Base-by-base conservation (phyloP, 1,140 invertebrate species). In the Acromyrmex charruanus region DNA sequence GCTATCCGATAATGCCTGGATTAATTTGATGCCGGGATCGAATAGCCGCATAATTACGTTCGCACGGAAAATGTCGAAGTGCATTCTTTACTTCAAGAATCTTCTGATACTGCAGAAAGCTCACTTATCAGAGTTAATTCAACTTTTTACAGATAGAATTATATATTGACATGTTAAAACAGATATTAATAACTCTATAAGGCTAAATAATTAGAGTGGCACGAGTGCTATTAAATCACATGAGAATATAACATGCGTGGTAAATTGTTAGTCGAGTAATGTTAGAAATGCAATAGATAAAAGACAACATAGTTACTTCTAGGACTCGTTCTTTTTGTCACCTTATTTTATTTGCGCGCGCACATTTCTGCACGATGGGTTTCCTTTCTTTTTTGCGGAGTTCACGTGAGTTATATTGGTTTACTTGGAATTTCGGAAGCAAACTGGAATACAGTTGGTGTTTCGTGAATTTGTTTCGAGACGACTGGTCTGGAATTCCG, bases 361-460 rank as follows among this genome's bases (percentile, higher is more conserved):
- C n/a, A 58, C 18, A 35, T 74, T 75, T 61, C 9, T 61, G 10
- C 39, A 9, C 35, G 53, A 16, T 14, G 25, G 5, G 58, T n/a
- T 39, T 35, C 9, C 0, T 6, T 21, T 61, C 59, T 81, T 55
- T 69, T 55, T 71, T 28, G 35, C 53, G 35, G 35, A 58, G 16
- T 25, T 44, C 69, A 44, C 61, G 39, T 65, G 44, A 69, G 51
- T 82, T 86, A 44, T 69, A 80, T 55, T 51, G 28, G 51, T 84
- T 61, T 28, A n/a, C 85, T 90, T 89, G 90, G 88, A 91, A 89
- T 89, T 91, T 86, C 86, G 88, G 69, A 59, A 86, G 89, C 81
- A 86, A 87, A 80, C 88, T 12, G 77, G 87, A 91, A 91, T 88
- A 88, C 88, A 87, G 61, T 49, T 82, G 85, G 88, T 90, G 89